phyloP scores from a whole-genome alignment of 2,888 invertebrate genomes.

The Eupithecia subumbrata region DNA sequence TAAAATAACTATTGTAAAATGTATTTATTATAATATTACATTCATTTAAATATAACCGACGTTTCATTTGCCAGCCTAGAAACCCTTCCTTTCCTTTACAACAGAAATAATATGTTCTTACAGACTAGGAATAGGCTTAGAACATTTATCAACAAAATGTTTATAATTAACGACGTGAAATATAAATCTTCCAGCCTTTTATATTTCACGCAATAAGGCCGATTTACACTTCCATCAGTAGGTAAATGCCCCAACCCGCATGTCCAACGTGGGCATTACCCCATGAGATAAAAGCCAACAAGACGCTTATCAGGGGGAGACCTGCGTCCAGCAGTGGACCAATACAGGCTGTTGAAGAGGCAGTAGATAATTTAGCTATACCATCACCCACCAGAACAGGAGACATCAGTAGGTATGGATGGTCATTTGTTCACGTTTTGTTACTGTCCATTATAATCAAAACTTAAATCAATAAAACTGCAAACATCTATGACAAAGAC shows the following conservation, averaged over 20 bases:
- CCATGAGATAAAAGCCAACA: too few relatives aligned
- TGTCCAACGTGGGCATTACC: too few relatives aligned
- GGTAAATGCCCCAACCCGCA: too few relatives aligned
- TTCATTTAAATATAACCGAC: slow-evolving; percentile 64
- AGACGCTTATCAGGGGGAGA: too few relatives aligned
- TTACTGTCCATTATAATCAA: not conserved
- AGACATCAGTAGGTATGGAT: not conserved
- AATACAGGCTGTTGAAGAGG: too few relatives aligned
- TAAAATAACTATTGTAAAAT: slow-evolving; percentile 80
- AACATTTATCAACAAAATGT: not conserved
- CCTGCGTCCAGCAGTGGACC: too few relatives aligned
- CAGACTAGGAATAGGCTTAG: slow-evolving; percentile 10
- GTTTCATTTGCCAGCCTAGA: slow-evolving; percentile 46
- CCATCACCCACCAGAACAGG: not conserved
- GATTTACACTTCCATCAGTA: slow-evolving; percentile 5
- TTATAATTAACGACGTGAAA: slow-evolving; percentile 49
- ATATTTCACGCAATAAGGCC: slow-evolving; percentile 53
- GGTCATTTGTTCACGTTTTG: not conserved
- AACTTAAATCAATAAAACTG: not conserved
- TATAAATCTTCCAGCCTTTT: slow-evolving; percentile 65
- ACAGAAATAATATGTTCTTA: slow-evolving; percentile 12
- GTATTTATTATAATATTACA: slow-evolving; percentile 83
- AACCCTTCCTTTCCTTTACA: slow-evolving; percentile 23
- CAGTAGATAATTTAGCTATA: not conserved
- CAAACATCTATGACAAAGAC: not conserved